phyloP scores from a whole-genome alignment of 2,113 vertebrate genomes.

The Bos indicus region DNA sequence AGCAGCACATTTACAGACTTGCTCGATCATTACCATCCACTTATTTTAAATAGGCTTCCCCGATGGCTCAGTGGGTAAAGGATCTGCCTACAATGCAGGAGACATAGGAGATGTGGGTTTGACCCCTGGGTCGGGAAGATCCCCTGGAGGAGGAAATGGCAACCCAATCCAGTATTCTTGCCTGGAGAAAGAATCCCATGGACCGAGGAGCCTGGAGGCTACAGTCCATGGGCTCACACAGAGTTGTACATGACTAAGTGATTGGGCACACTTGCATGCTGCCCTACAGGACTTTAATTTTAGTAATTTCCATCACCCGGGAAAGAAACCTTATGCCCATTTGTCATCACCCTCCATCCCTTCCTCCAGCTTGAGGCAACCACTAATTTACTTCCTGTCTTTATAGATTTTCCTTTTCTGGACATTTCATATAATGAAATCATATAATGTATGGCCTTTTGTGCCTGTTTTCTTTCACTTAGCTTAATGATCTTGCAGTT shows the following conservation, averaged over 20 bases:
- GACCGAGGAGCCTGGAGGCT: background rate
- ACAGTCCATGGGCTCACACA: background rate
- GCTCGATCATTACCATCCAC: fast-evolving
- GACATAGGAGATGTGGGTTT: background rate
- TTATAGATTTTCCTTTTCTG: background rate
- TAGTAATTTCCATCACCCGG: background rate
- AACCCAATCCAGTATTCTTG: background rate
- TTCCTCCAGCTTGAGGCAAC: background rate
- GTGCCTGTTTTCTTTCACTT: background rate
- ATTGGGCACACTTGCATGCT: background rate
- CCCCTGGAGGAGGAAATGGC: background rate
- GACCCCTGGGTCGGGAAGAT: background rate
- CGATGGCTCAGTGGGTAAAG: background rate
- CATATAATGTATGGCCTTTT: background rate
- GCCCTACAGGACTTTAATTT: background rate
- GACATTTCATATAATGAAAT: background rate
- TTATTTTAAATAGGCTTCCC: background rate
- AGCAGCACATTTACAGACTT: background rate
- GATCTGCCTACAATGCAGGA: background rate
- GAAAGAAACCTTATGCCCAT: background rate
- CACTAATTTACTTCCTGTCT: background rate
- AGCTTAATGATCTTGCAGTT: background rate
- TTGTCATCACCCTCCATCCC: background rate
- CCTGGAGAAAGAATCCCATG: background rate
- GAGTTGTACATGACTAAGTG: background rate